These are phyloP conservation scores for Heteromyza rotundicornis DNA, from an alignment of 2,888 invertebrate genomes.

Conservation along the genomic window DNA sequence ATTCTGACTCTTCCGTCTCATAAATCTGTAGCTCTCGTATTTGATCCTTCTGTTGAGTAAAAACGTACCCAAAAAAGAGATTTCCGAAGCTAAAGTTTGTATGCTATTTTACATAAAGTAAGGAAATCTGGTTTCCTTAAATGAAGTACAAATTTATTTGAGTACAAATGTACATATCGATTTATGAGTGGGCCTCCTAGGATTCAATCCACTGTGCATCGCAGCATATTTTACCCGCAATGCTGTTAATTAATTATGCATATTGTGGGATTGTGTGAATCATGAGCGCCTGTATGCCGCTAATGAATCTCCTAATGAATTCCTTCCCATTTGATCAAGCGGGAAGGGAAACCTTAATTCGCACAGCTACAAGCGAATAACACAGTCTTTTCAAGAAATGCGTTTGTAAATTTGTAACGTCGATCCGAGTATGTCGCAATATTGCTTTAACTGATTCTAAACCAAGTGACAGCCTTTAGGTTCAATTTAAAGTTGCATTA, in stretches of 20 bases:
- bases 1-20: too few species aligned
- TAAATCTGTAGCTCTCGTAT: too few species aligned
- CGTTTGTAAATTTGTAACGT: background rate
- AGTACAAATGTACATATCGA: too few species aligned
- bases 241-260: constrained; percentile 1
- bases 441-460: background rate
- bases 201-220: too few species aligned
- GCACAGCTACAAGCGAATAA: background rate
- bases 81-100: too few species aligned
- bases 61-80: too few species aligned
- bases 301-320: constrained; percentile 7
- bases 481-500: too few species aligned
- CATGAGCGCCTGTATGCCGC: background rate
- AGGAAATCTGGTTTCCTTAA: too few species aligned
- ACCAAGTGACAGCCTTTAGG: too few species aligned
- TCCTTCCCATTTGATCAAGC: background rate
- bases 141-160: too few species aligned
- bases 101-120: too few species aligned
- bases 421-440: background rate
- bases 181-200: background rate
- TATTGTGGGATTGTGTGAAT: background rate
- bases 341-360: background rate
- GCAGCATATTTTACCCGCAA: background rate
- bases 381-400: background rate
- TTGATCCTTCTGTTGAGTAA: too few species aligned